phyloP scores from a whole-genome alignment of 2,888 invertebrate genomes.

The Diabrotica balteata region DNA sequence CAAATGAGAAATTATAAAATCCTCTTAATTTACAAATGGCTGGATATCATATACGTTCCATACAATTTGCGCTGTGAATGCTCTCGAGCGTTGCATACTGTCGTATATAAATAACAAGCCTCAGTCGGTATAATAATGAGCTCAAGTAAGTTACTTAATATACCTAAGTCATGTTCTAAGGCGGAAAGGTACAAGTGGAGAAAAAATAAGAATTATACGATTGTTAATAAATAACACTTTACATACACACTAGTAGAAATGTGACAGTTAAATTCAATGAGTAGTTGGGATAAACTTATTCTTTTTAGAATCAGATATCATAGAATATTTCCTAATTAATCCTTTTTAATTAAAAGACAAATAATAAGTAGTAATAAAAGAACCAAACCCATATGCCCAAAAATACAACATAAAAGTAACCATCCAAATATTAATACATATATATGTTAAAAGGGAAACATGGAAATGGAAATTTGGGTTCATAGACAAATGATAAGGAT shows the following conservation, averaged over 20 bases:
- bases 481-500: too few species aligned
- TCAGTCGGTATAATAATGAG: slow-evolving; percentile 60
- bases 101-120: slow-evolving; percentile 58
- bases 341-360: too few species aligned
- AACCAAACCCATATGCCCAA: too few species aligned
- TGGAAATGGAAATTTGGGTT: too few species aligned
- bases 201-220: background rate
- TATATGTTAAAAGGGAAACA: too few species aligned
- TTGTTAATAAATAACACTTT: background rate
- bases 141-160: slow-evolving; percentile 59
- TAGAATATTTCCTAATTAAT: too few species aligned
- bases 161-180: slow-evolving; percentile 59
- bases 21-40: slow-evolving; percentile 37
- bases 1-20: slow-evolving; percentile 42
- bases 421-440: too few species aligned
- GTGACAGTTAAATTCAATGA: too few species aligned
- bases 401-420: too few species aligned
- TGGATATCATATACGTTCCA: slow-evolving; percentile 34
- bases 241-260: background rate
- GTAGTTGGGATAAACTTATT: too few species aligned
- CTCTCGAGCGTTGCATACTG: slow-evolving; percentile 51
- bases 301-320: too few species aligned
- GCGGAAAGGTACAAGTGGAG: slow-evolving; percentile 47
- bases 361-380: too few species aligned
- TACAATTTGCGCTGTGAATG: slow-evolving; percentile 39